Conservation (phyloP, 2,888 invertebrate genomes). For the Gerris lacustris region DNA sequence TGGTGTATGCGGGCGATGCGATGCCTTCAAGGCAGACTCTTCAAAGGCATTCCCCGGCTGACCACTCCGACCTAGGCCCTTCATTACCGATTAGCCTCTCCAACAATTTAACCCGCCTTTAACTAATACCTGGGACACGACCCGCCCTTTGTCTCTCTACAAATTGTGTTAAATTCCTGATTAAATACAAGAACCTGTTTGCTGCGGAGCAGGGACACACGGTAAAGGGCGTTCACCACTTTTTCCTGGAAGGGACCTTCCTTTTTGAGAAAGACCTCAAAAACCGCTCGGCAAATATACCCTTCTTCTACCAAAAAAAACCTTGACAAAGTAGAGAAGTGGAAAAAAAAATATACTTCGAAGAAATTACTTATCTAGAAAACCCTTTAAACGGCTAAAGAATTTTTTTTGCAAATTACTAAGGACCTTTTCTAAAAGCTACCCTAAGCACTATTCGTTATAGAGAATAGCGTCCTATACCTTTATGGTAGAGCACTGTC, state of each 20-base stretch:
- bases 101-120: conserved; percentile 3
- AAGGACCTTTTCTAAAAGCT: no score
- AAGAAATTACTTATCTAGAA: no score
- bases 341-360: no score
- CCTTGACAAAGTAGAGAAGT: neutral
- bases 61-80: conserved; percentile 3
- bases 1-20: neutral
- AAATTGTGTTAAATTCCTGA: conserved; percentile 5
- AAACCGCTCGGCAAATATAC: neutral
- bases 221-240: neutral
- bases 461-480: no score
- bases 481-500: no score
- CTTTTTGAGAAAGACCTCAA: neutral
- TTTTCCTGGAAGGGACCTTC: neutral
- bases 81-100: conserved; percentile 3
- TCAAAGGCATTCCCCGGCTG: neutral
- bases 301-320: neutral
- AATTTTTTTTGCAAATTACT: no score
- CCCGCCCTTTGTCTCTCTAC: neutral
- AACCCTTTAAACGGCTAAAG: no score
- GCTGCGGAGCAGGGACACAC: neutral
- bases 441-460: no score
- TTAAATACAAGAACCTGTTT: neutral
- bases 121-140: conserved; percentile 5
- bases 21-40: neutral